phyloP scores from a whole-genome alignment of 2,797 vertebrate species.

The Phylloscopus collybita region DNA sequence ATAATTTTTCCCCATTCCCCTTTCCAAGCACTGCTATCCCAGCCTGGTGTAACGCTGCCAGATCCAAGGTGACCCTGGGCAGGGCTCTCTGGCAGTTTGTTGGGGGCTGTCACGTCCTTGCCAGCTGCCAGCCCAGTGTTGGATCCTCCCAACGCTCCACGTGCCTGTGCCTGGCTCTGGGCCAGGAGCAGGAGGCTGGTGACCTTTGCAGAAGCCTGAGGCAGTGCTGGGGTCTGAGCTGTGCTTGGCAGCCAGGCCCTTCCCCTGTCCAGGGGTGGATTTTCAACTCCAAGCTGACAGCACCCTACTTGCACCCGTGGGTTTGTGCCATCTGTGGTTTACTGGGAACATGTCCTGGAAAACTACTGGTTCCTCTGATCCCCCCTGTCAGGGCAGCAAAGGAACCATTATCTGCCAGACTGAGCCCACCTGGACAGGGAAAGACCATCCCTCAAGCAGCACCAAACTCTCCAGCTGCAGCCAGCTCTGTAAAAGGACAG shows the following conservation, averaged over 20 bases:
- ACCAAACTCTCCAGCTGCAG: not conserved
- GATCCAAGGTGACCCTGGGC: not conserved
- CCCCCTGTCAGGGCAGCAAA: not conserved
- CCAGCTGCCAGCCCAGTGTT: not conserved
- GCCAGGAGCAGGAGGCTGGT: not conserved
- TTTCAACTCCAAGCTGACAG: not conserved
- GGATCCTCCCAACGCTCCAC: not conserved
- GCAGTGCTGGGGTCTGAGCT: not conserved
- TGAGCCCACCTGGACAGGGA: not conserved
- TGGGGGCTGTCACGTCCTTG: not conserved
- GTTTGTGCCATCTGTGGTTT: not conserved
- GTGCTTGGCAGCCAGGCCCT: not conserved
- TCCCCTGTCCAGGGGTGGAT: not conserved
- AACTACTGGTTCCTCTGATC: not conserved
- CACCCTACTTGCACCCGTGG: rapidly evolving
- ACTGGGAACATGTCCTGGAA: not conserved
- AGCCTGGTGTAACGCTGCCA: not conserved
- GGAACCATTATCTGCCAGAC: not conserved
- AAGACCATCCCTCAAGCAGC: not conserved
- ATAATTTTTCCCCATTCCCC: not conserved
- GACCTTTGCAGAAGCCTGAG: not conserved
- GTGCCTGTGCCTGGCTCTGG: not conserved
- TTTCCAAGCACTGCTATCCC: not conserved
- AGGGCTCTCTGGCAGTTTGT: not conserved
- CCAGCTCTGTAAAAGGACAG: not conserved